Evolutionary conservation across 2,113 vertebrate genomes (phyloP), one percentile per base, ranked within the genome.

Genomic region (Thinocorus orbignyianus): DNA sequence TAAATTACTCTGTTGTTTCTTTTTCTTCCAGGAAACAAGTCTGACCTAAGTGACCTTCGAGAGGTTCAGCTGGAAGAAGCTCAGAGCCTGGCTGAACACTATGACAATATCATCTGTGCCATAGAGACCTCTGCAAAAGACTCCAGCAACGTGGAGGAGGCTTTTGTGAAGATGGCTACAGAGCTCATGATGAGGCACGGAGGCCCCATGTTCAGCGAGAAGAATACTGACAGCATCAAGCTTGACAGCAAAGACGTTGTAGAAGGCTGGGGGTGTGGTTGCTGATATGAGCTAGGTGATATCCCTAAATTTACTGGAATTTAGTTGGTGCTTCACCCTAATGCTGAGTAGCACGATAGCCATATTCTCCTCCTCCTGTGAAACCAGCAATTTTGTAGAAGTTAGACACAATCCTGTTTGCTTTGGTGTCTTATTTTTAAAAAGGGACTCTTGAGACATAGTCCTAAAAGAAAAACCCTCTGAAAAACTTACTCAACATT

Each of bases 101-200:
- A 98, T 6, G 99, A 98, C 69, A 98, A 98, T 71, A 98, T 98
- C 95, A 97, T 98, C 81, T 98, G 98, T 60, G 98, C 98, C 96
- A 98, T 99, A 33, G 99, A 99, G 96, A 99, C 99, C 1, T 99
- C 99, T 5, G 99, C 99, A 2, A 99, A 99, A 74, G 98, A 99
- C 95, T 98, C 98, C 35, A 98, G 98, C 97, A 99, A 99, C 0
- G 99, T 99, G 96, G 99, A 99, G 55, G 98, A 98, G 90, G 99
- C 98, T 26, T 99, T 99, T 93, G 94, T 98, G 87, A 97, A 98
- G 95, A 98, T 99, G 98, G 98, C 98, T 46, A 98, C 97, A 0
- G 99, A 99, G 97, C 98, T 99, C 49, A 98, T 99, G 96, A 85
- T 99, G 95, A 96, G 99, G 73, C 98, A 99, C 0, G 99, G 98